Base-by-base conservation (phyloP, 1,140 invertebrate species). In the Pseudomyrmex flavicornis region DNA sequence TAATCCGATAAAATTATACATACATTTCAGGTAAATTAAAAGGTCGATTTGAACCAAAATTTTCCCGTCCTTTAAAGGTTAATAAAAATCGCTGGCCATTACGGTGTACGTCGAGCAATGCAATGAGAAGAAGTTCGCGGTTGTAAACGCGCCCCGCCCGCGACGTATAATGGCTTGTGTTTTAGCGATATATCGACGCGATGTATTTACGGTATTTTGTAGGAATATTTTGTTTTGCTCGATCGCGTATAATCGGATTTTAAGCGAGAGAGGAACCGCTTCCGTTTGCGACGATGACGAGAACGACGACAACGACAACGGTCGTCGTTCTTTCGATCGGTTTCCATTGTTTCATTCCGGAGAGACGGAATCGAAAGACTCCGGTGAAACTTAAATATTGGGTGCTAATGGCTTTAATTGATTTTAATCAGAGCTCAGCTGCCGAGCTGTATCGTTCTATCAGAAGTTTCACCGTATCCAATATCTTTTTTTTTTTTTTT, bases 391-490 rank as follows among this genome's bases (percentile, higher is more conserved):
- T 80, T 80, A 80, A 80, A 80, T 80, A 80, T 80, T 80, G 54
- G 66, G 54, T 80, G 76, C 76, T 80, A 80, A 80, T 80, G 76
- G 66, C 76, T 80, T 80, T 80, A 80, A 72, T 80, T 80, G 76
- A 72, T 80, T 80, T 80, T 80, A 80, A 80, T 80, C 76, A 72
- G 76, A 59, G 76, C 65, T 80, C 76, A 70, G 76, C 44, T 35
- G 52, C 69, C 76, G 66, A 70, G 66, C 76, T 80, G 65, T 80
- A 70, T 80, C 76, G 54, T 59, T 72, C 66, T 59, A 80, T 80
- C 66, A 66, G 62, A 80, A 80, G 76, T 72, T 80, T 72, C 54
- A 52, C 65, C 63, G 76, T 80, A 80, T 80, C 76, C 54, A 72
- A 72, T 80, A 80, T 80, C 54, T 80, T 80, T 80, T 80, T 80